phyloP scores from a whole-genome alignment of 2,797 vertebrate species.

The Dendrocincla fuliginosa region DNA sequence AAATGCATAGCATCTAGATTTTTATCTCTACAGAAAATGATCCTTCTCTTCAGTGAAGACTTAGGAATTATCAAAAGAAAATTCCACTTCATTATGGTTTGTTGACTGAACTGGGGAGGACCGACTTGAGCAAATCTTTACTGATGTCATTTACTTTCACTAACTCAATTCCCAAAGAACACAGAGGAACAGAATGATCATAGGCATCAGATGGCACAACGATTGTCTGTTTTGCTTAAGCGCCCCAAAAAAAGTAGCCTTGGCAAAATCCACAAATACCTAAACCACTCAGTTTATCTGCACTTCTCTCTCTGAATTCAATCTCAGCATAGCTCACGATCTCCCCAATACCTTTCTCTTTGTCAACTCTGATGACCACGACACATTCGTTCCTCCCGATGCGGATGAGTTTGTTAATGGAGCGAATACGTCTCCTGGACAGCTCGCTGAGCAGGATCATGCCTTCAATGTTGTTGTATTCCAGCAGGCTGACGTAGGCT shows the following conservation, averaged over 20 bases:
- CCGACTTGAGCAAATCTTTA: neutral
- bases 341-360: slow-evolving; percentile 90
- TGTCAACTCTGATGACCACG: slow-evolving; percentile 97
- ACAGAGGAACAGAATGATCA: neutral
- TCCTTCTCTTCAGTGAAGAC: neutral
- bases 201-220: neutral
- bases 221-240: neutral
- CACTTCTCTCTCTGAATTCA: neutral
- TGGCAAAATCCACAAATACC: neutral
- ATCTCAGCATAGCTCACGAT: rapidly evolving
- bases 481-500: slow-evolving; percentile 95
- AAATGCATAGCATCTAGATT: neutral
- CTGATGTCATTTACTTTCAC: neutral
- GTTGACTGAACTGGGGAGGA: neutral
- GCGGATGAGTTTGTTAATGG: slow-evolving; percentile 99
- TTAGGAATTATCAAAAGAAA: neutral
- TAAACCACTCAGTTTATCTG: neutral
- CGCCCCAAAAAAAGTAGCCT: rapidly evolving
- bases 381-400: slow-evolving; percentile 98
- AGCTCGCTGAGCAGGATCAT: slow-evolving; percentile 99
- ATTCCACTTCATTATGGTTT: neutral
- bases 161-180: neutral
- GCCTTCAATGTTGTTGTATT: slow-evolving; percentile 99
- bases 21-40: neutral
- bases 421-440: slow-evolving; percentile 94